Percentiles rank a stretch among this genome's conserved stretches.
These are phyloP conservation scores for Bubo bubo DNA, from an alignment of 2,113 vertebrate genomes.

Conservation along the genomic window DNA sequence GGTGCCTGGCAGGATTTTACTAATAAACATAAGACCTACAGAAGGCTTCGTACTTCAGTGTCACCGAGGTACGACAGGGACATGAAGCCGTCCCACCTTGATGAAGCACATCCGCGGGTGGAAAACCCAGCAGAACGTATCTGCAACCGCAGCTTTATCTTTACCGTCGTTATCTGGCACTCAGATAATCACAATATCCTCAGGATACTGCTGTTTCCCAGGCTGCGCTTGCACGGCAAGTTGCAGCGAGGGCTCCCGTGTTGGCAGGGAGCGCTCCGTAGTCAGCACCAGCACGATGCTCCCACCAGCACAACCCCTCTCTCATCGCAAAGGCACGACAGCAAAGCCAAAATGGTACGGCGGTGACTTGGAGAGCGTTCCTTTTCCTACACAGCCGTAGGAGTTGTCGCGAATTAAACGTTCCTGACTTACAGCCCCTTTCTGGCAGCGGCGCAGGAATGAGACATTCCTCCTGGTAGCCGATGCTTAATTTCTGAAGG, in stretches of 20 bases:
- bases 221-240: background rate
- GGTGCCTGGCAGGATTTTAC: slow-evolving; percentile 49
- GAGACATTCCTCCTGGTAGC: slow-evolving; percentile 43
- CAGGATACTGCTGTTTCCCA: background rate
- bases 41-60: background rate
- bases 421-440: slow-evolving; percentile 20
- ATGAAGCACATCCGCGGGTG: accelerated
- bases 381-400: slow-evolving; percentile 44
- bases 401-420: background rate
- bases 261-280: background rate
- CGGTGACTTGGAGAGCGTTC: slow-evolving; percentile 21
- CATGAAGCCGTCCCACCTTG: background rate
- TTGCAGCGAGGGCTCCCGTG: background rate
- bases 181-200: background rate
- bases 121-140: background rate
- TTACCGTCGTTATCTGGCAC: background rate
- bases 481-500: background rate
- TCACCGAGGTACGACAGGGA: background rate
- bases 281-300: background rate
- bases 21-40: slow-evolving; percentile 24
- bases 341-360: background rate
- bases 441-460: slow-evolving; percentile 19
- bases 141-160: background rate
- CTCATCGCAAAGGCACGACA: background rate
- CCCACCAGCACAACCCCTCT: background rate